Conservation (phyloP, 2,888 invertebrate species). For the Lasioglossum lativentre region DNA sequence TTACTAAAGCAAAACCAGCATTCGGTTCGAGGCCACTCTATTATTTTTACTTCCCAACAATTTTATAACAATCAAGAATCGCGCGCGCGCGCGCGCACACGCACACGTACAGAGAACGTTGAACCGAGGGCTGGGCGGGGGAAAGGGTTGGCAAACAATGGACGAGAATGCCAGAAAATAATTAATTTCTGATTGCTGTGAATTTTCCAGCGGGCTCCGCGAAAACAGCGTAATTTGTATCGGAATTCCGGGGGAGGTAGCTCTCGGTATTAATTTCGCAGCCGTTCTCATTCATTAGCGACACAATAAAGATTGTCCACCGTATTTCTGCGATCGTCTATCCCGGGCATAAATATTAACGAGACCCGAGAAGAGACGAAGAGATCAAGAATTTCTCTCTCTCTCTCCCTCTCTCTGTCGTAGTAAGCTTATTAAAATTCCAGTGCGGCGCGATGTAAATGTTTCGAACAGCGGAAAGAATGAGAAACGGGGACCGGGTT, state of each 20-base stretch:
- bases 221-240: neutral
- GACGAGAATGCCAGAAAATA: neutral
- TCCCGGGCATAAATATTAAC: neutral
- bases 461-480: constrained; percentile 7
- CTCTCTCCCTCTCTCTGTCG: neutral
- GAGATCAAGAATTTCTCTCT: neutral
- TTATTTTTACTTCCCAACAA: neutral
- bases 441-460: neutral
- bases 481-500: constrained; percentile 13
- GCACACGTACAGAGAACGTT: neutral
- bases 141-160: neutral
- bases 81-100: too few relatives aligned
- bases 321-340: neutral
- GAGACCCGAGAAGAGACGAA: neutral
- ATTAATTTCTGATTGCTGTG: neutral
- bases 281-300: constrained; percentile 20
- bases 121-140: neutral
- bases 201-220: neutral
- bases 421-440: constrained; percentile 25
- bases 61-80: neutral
- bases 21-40: neutral
- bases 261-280: neutral
- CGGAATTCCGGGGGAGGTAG: neutral
- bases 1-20: too few relatives aligned
- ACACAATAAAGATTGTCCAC: constrained; percentile 13